Base-by-base conservation (phyloP, 2,113 vertebrate species). In the Salvelinus sp. region DNA sequence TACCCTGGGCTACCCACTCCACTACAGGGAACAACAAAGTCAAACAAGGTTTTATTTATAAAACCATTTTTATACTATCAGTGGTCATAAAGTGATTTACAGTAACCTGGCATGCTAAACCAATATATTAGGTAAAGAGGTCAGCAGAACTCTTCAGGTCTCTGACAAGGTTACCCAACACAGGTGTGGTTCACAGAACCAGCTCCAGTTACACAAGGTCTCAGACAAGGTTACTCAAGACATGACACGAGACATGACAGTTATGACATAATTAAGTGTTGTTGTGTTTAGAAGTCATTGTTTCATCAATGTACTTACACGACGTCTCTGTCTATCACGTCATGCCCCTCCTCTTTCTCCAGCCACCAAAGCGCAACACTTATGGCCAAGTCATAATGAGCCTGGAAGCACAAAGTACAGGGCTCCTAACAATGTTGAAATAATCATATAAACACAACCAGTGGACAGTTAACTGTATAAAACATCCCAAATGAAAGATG, bases 361-460 rank as follows among this genome's bases (percentile, higher is more conserved):
- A 95, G 70, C 95, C 94, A 95, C 80, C 92, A 93, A 44, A 95
- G 87, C 74, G 94, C 95, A 57, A 94, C 89, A 22, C 69, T 88
- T 72, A 95, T 81, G 28, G 94, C 94, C 76, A 97, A 89, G 83
- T 94, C 95, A 76, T 95, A 96, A 90, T 95, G 95, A 27, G 93
- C 94, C 95, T 97, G 80, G 9, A 25, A 16, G 28, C 28, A 22
- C 13, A 81, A 6, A 73, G n/a, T 22, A n/a, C 58, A 62, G 20
- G 1, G 6, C 1, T 62, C 20, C 20, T 6, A 5, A 62, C 6
- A 62, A 62, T 30, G 30, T 30, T 30, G 6, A 20, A 18, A n/a
- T 6, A 62, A 18, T 62, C 7, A n/a, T 9, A n/a, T 3, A 62
- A 18, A 5, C 4, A n/a, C n/a, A n/a, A 22, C 5, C 58, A 62